Conservation (phyloP, 2,797 vertebrate genomes). For the Syncerus caffer region DNA sequence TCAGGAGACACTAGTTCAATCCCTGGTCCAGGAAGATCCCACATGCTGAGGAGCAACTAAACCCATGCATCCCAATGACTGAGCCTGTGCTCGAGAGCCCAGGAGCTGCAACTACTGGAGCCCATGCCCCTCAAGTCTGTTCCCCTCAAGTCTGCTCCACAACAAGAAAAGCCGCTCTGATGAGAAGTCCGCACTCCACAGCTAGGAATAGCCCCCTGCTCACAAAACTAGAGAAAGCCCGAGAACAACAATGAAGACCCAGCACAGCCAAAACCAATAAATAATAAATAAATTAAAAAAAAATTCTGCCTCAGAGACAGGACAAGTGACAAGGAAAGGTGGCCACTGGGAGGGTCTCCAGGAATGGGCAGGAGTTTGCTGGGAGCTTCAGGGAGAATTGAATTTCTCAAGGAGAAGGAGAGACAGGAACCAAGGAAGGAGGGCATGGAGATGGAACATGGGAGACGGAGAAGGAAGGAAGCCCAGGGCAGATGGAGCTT, state of each 20-base stretch:
- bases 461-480: rapidly evolving
- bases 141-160: neutral
- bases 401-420: too few relatives aligned
- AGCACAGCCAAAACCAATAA: neutral
- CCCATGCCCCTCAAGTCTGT: neutral
- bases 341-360: neutral
- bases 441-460: rapidly evolving
- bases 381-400: rapidly evolving
- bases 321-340: neutral
- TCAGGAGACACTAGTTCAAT: neutral
- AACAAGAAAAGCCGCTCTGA: neutral
- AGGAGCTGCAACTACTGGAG: neutral
- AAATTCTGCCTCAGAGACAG: neutral
- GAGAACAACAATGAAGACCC: neutral
- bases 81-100: neutral
- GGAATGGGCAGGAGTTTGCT: neutral
- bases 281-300: neutral
- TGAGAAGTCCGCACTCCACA: neutral
- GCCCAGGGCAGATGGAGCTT: neutral
- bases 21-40: neutral
- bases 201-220: neutral
- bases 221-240: neutral
- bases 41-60: neutral
- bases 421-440: neutral
- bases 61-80: rapidly evolving